phyloP scores from a whole-genome alignment of 1,140 invertebrate species.

The Caenorhabditis latens region DNA sequence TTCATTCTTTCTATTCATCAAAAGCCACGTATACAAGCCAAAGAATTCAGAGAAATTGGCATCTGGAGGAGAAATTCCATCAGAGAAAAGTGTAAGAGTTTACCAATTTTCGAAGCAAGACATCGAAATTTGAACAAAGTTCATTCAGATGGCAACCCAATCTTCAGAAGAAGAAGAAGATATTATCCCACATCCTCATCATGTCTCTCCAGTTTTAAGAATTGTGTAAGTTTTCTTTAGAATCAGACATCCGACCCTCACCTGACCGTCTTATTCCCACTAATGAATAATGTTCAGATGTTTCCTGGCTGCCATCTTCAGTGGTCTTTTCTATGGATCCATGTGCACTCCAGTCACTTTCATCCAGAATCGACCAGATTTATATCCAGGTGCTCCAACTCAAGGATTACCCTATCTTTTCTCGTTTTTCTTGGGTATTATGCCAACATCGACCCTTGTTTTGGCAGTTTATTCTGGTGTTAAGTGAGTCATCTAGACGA shows the following conservation, averaged over 20 bases:
- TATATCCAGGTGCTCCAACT: constrained; percentile 48
- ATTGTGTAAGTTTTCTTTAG: background rate
- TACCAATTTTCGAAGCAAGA: background rate
- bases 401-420: constrained; percentile 79
- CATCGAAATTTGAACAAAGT: background rate
- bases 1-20: constrained; percentile 41
- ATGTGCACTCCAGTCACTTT: constrained; percentile 67
- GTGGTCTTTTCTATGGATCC: constrained; percentile 40
- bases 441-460: constrained; percentile 78
- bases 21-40: constrained; percentile 1
- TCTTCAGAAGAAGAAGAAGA: constrained; percentile 19
- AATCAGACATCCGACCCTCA: no score
- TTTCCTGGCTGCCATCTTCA: constrained; percentile 56
- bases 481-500: background rate
- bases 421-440: constrained; percentile 79
- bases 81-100: constrained; percentile 3
- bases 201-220: background rate
- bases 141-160: constrained; percentile 32
- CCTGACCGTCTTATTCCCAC: background rate
- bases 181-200: constrained; percentile 22
- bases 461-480: constrained; percentile 77
- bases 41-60: constrained; percentile 3
- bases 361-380: constrained; percentile 61
- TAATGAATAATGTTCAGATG: constrained; percentile 55
- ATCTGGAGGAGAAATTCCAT: constrained; percentile 15